Conservation (phyloP, 2,888 invertebrate species). For the Stegana nigrithorax region DNA sequence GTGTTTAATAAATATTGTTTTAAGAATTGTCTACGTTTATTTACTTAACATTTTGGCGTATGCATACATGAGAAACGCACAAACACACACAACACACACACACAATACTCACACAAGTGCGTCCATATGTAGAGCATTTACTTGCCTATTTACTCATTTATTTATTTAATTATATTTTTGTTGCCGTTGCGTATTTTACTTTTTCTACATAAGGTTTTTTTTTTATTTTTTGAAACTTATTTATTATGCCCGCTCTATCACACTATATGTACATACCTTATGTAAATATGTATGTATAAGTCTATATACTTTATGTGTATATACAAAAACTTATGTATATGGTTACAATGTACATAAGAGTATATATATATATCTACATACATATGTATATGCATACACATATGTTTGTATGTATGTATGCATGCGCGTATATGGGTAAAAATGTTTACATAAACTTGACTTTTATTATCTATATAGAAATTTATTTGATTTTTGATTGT, state of each 20-base stretch:
- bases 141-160: slow-evolving; percentile 7
- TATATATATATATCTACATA: too few species aligned
- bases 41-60: background rate
- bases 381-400: too few species aligned
- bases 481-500: slow-evolving; percentile 8
- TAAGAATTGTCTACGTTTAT: background rate
- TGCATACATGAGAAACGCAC: background rate
- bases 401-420: too few species aligned
- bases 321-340: too few species aligned
- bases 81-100: too few species aligned
- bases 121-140: background rate
- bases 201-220: background rate
- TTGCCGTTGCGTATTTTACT: too few species aligned
- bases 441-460: slow-evolving; percentile 15
- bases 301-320: background rate
- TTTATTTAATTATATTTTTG: slow-evolving; percentile 10
- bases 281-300: background rate
- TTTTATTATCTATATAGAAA: background rate
- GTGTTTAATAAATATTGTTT: background rate
- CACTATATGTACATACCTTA: background rate
- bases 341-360: too few species aligned
- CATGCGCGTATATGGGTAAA: too few species aligned
- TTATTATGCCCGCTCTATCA: background rate
- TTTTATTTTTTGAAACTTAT: background rate
- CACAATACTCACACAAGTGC: too few species aligned